Evolutionary conservation across 2,797 vertebrate genomes (phyloP).

Genomic region (Pangasius djambal): DNA sequence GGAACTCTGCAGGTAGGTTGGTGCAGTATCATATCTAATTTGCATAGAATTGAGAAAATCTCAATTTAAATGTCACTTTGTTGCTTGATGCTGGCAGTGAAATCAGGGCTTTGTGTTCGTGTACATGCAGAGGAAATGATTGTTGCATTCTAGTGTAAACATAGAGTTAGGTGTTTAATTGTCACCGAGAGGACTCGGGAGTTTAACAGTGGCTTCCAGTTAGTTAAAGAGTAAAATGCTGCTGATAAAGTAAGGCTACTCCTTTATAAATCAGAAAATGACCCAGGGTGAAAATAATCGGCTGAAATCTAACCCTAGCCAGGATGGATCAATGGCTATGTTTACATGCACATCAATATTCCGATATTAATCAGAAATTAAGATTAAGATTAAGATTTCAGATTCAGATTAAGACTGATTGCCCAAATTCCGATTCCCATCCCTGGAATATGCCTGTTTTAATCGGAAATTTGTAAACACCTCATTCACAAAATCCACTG

Average conservation of each 20-base stretch:
- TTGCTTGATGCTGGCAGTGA: not conserved
- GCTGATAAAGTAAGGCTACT: not conserved
- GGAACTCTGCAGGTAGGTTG: not conserved
- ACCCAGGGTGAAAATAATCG: not conserved
- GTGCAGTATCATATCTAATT: not conserved
- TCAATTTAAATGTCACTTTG: not conserved
- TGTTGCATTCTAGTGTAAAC: too few relatives aligned
- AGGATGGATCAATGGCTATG: not conserved
- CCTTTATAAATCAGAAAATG: not conserved
- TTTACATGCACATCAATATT: too few relatives aligned
- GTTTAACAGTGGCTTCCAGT: too few relatives aligned
- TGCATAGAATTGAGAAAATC: not conserved
- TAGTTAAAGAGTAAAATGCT: not conserved
- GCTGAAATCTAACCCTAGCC: not conserved
- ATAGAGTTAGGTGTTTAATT: not conserved
- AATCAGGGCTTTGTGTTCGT: not conserved
- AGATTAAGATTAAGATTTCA: too few relatives aligned
- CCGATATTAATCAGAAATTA: too few relatives aligned
- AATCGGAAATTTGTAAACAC: too few relatives aligned
- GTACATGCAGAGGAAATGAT: not conserved
- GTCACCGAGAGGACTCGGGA: too few relatives aligned
- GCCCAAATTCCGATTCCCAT: too few relatives aligned
- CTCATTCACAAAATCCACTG: too few relatives aligned
- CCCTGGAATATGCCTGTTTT: too few relatives aligned
- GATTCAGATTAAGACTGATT: too few relatives aligned